Evolutionary conservation across 2,797 vertebrate genomes (phyloP).

Genomic region (Diglossa cyanea): DNA sequence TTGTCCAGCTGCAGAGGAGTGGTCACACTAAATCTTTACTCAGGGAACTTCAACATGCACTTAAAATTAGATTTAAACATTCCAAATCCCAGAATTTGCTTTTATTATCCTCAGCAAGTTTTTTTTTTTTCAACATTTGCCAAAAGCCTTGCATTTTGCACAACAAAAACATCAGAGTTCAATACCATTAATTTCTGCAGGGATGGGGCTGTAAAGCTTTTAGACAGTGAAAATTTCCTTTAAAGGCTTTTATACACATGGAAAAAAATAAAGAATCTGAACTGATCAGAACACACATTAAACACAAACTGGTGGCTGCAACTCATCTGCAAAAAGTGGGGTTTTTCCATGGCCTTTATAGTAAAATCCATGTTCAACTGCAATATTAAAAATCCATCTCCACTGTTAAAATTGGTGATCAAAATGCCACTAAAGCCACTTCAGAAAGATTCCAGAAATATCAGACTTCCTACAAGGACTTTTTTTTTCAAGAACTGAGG

Average conservation of each 20-base stretch:
- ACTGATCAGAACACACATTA: not conserved
- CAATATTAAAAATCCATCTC: not conserved
- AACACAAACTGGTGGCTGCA: not conserved
- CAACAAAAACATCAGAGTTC: not conserved
- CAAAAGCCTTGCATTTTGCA: not conserved
- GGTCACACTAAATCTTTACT: not conserved
- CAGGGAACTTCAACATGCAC: not conserved
- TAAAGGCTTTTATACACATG: not conserved
- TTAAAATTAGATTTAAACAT: not conserved
- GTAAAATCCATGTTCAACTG: not conserved
- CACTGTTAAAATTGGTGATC: accelerated
- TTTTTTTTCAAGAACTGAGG: not conserved
- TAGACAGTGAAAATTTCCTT: not conserved
- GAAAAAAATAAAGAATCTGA: not conserved
- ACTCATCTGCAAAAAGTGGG: not conserved
- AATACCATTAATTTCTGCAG: not conserved
- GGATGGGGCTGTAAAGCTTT: not conserved
- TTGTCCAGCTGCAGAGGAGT: not conserved
- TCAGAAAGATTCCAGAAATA: not conserved
- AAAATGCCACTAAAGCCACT: not conserved
- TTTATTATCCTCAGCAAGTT: not conserved
- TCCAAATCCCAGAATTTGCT: not conserved
- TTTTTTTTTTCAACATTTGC: not conserved
- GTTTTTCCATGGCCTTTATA: not conserved
- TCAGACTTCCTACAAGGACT: not conserved